phyloP scores from a whole-genome alignment of 2,113 vertebrate species.

The Mesocricetus auratus region DNA sequence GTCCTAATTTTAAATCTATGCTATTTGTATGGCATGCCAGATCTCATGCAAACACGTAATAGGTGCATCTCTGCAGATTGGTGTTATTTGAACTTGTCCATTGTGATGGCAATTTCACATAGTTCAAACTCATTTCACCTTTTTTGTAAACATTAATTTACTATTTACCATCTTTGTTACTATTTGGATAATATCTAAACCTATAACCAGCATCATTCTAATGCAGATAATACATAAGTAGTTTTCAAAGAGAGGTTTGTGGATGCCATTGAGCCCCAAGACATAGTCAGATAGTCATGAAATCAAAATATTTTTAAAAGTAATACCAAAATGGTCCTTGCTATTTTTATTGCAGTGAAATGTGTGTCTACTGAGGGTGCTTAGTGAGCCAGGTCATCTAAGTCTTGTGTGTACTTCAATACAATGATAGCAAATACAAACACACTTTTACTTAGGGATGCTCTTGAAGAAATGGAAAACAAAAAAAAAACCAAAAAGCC shows the following conservation, averaged over 20 bases:
- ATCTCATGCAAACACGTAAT: neutral
- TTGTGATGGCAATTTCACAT: neutral
- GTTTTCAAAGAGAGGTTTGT: neutral
- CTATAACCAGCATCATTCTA: neutral
- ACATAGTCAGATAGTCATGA: neutral
- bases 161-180: neutral
- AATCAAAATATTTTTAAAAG: conserved; percentile 19
- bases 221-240: neutral
- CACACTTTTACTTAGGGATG: neutral
- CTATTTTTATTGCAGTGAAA: neutral
- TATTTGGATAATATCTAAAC: neutral
- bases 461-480: neutral
- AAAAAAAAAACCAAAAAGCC: neutral
- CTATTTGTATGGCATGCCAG: neutral
- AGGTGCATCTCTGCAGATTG: neutral
- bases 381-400: neutral
- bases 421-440: neutral
- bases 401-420: neutral
- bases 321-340: neutral
- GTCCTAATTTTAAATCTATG: neutral
- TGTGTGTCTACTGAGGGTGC: neutral
- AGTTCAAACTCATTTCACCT: neutral
- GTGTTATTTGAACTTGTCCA: neutral
- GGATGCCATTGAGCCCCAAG: neutral
- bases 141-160: neutral